Base-by-base conservation (phyloP, 2,888 invertebrate species). In the Synergus itoensis region DNA sequence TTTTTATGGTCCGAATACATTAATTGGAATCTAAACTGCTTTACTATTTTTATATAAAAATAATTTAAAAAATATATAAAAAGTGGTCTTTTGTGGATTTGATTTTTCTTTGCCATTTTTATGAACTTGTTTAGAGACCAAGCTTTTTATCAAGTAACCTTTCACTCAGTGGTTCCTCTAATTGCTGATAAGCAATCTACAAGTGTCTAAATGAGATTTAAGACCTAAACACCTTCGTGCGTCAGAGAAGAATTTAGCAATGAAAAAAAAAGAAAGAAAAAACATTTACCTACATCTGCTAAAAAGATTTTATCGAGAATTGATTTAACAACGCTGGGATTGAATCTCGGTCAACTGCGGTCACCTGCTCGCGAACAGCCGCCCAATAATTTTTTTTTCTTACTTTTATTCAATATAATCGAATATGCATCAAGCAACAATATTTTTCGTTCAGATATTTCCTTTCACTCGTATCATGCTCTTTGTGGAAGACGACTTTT, bases 271-370 rank as follows among this genome's bases (percentile, higher is more conserved):
- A 53, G 9, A 36, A 48, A 53, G 14, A 69, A 69, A 69, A 53
- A 28, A 28, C 28, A 28, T 28, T 28, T 1, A 28, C 7, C 3
- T 4, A 53, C 36, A 48, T 48, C 73, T 28, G 41, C 18, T 60
- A 11, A n/a, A 28, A 43, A 65, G 41, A 65, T 69, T 45, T 21
- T 16, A 48, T 18, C 43, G 5, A 21, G 18, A 76, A 40, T 18
- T 36, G 40, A 43, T n/a, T 76, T 16, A 41, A 80, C 80, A 78
- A 84, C 80, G 81, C 80, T 81, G 76, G 78, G 64, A 77, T 65
- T 18, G 82, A 82, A 84, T 84, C 82, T 83, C 84, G 82, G 84
- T 83, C 79, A 82, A 80, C 75, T 79, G 36, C 77, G 80, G 73
- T 80, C 84, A 82, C 82, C 84, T 84, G 84, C 81, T 48, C 14